Conservation (phyloP, 2,888 invertebrate species). For the Mesoligia furuncula region DNA sequence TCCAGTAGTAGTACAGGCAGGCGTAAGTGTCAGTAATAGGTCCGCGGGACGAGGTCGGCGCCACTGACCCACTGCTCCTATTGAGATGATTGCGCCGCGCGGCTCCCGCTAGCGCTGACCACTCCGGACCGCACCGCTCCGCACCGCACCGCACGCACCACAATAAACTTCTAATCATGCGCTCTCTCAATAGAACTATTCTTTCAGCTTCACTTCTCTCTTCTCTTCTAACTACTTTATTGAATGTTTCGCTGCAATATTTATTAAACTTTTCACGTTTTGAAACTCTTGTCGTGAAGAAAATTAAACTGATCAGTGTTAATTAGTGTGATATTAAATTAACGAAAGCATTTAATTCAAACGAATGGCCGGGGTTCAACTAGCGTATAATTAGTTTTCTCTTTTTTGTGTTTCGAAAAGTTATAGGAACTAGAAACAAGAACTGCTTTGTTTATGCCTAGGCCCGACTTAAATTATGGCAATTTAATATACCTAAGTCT, state of each 20-base stretch:
- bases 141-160: not conserved
- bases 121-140: not conserved
- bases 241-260: too few species aligned
- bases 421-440: not conserved
- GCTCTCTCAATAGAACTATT: not conserved
- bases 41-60: slow-evolving; percentile 10
- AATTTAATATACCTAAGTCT: not conserved
- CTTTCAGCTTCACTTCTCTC: not conserved
- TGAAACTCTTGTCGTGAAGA: not conserved
- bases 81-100: slow-evolving; percentile 23
- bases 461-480: not conserved
- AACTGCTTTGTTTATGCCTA: not conserved
- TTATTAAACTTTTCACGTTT: not conserved
- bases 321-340: not conserved
- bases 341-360: not conserved
- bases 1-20: slow-evolving; percentile 24
- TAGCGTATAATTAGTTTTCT: not conserved
- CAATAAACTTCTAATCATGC: not conserved
- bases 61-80: slow-evolving; percentile 43
- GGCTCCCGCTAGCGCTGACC: not conserved
- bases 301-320: not conserved
- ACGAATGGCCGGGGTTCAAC: not conserved
- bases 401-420: not conserved
- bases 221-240: not conserved
- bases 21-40: not conserved